Percentiles rank a stretch among this genome's conserved stretches.
Conservation (phyloP, 2,113 vertebrate species). For the Rhegmatorhina hoffmannsi region DNA sequence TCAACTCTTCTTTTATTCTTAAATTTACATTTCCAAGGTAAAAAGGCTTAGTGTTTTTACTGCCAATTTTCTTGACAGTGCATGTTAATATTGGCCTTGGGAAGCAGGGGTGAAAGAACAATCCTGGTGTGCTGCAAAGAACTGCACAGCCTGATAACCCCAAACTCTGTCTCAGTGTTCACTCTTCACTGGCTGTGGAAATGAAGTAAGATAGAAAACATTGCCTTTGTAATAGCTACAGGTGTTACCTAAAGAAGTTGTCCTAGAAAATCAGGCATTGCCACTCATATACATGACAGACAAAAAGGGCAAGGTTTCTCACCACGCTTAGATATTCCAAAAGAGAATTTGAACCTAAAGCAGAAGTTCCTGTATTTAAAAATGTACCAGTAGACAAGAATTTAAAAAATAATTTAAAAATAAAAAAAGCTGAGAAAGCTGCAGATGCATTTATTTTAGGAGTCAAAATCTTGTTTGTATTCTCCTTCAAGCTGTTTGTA, state of each 20-base stretch:
- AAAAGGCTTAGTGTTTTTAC: neutral
- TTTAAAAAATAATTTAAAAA: neutral
- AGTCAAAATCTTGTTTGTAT: neutral
- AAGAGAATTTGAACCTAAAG: neutral
- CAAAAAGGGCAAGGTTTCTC: neutral
- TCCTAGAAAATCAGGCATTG: neutral
- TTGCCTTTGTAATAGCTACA: neutral
- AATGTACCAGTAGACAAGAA: neutral
- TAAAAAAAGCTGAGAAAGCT: neutral
- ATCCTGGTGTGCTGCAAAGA: neutral
- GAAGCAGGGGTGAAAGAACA: neutral
- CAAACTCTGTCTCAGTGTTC: neutral
- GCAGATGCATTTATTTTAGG: neutral
- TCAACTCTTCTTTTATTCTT: neutral
- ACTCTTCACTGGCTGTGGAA: neutral
- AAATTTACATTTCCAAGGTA: neutral
- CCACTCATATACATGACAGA: neutral
- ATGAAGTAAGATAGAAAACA: neutral
- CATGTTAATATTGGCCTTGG: neutral
- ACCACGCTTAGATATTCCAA: neutral
- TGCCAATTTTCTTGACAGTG: neutral
- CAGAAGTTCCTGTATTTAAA: neutral
- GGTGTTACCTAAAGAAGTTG: neutral
- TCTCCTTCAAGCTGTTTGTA: neutral
- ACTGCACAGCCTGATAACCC: neutral